These are phyloP conservation scores for Altica lythri DNA, from an alignment of 2,888 invertebrate species.

Conservation along the genomic window DNA sequence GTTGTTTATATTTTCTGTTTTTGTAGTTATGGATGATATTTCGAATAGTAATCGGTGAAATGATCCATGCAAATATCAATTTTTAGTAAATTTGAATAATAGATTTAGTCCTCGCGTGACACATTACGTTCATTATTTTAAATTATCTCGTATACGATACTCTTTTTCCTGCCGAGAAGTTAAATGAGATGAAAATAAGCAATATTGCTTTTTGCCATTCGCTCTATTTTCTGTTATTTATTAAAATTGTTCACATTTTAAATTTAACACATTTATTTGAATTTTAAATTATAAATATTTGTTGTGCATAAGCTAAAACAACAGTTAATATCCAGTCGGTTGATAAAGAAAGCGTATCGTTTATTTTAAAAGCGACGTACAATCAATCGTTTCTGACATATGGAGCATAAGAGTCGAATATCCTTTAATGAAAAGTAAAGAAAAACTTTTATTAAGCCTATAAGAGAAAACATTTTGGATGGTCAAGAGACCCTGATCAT, in stretches of 20 bases:
- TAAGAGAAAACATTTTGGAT: constrained; percentile 32
- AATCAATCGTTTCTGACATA: constrained; percentile 24
- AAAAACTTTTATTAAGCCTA: constrained; percentile 33
- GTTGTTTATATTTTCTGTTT: too few species aligned
- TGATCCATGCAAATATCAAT: constrained; percentile 42
- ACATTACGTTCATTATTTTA: constrained; percentile 33
- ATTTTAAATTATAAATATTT: background rate
- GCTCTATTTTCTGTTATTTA: constrained; percentile 9
- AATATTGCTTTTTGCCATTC: constrained; percentile 16
- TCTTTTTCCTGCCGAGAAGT: constrained; percentile 14
- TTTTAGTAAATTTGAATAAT: constrained; percentile 41
- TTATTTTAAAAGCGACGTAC: constrained; percentile 16
- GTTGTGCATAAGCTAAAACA: too few species aligned
- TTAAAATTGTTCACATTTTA: background rate
- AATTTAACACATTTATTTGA: background rate
- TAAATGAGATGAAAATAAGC: constrained; percentile 19
- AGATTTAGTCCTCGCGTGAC: constrained; percentile 28
- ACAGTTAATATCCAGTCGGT: background rate
- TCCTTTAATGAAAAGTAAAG: constrained; percentile 25
- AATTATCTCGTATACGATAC: too few species aligned
- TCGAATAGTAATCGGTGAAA: constrained; percentile 39
- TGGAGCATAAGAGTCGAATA: constrained; percentile 18
- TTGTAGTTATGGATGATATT: constrained; percentile 36
- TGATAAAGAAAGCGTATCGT: background rate
- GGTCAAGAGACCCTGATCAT: constrained; percentile 32